Conservation (phyloP, 2,797 vertebrate species). For the Bradypus variegatus region DNA sequence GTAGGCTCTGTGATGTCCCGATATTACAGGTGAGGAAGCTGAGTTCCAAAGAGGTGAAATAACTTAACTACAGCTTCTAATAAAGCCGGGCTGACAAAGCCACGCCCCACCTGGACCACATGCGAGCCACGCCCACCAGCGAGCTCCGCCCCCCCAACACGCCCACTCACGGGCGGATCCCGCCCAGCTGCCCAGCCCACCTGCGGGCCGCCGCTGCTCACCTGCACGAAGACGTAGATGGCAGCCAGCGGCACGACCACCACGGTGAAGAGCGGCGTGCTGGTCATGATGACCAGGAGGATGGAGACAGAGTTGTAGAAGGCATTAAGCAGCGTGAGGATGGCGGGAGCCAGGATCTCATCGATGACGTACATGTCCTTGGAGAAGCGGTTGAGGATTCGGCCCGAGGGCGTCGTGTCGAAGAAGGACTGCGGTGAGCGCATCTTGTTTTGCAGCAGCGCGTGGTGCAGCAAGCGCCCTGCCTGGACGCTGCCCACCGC, state of each 20-base stretch:
- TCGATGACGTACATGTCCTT: constrained; percentile 95
- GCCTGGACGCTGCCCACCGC: constrained; percentile 86
- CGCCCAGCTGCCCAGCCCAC: background rate
- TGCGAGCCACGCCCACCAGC: too few species aligned
- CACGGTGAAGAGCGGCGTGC: constrained; percentile 86
- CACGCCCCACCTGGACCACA: too few species aligned
- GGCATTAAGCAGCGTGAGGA: constrained; percentile 88
- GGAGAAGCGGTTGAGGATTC: constrained; percentile 96
- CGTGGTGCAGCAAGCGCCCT: constrained; percentile 80
- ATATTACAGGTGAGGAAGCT: background rate
- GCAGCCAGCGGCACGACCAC: constrained; percentile 83
- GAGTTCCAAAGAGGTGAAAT: background rate
- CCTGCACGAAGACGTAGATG: constrained; percentile 91
- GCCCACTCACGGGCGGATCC: background rate
- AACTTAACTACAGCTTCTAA: background rate
- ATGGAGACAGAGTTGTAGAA: constrained; percentile 86
- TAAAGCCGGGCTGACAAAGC: background rate
- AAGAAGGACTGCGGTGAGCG: constrained; percentile 93
- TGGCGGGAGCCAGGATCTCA: constrained; percentile 83
- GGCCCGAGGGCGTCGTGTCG: constrained; percentile 93
- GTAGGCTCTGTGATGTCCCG: too few species aligned
- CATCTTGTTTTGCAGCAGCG: constrained; percentile 89
- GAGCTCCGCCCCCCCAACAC: too few species aligned
- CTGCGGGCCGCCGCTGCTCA: constrained; percentile 59
- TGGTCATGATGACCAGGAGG: constrained; percentile 86